A percentile compares a stretch with the other conserved stretches of the same genome.
These are phyloP conservation scores for Temnothorax nylanderi DNA, from an alignment of 1,140 invertebrate genomes.

Conservation along the genomic window DNA sequence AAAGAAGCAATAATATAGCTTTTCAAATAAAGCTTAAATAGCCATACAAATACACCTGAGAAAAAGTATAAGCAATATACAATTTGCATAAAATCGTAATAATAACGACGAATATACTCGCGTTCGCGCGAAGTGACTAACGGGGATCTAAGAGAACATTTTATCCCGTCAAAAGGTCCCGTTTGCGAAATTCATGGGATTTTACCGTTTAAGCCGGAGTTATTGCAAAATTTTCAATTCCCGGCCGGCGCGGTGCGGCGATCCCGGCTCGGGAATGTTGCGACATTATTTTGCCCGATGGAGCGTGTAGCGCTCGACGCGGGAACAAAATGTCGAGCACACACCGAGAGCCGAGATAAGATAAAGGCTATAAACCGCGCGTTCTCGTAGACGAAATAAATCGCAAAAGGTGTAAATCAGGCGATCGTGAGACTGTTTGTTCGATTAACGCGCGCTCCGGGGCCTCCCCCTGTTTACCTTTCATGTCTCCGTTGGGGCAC, in stretches of 20 bases:
- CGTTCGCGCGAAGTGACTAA: neutral
- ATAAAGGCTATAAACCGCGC: constrained; percentile 19
- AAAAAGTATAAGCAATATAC: neutral
- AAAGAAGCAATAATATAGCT: neutral
- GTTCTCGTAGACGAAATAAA: constrained; percentile 11
- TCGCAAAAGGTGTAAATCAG: constrained; percentile 30
- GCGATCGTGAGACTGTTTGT: neutral
- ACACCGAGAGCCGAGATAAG: constrained; percentile 16
- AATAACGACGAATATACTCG: neutral
- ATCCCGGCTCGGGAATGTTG: constrained; percentile 22
- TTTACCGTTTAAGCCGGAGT: neutral
- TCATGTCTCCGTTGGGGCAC: constrained; percentile 74
- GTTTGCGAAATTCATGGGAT: constrained; percentile 4
- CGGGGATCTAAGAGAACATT: neutral
- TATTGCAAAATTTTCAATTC: constrained; percentile 27
- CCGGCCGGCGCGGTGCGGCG: neutral
- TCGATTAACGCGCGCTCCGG: too few species aligned
- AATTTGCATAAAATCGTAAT: constrained; percentile 19
- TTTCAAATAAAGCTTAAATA: neutral
- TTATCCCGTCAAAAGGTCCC: neutral
- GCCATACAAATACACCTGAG: neutral
- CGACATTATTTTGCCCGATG: constrained; percentile 40
- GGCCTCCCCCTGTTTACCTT: constrained; percentile 69
- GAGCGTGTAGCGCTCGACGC: constrained; percentile 9
- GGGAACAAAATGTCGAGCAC: constrained; percentile 15